Conservation (phyloP, 92 coral and sea anemone genomes). For the Zoanthus sociatus region DNA sequence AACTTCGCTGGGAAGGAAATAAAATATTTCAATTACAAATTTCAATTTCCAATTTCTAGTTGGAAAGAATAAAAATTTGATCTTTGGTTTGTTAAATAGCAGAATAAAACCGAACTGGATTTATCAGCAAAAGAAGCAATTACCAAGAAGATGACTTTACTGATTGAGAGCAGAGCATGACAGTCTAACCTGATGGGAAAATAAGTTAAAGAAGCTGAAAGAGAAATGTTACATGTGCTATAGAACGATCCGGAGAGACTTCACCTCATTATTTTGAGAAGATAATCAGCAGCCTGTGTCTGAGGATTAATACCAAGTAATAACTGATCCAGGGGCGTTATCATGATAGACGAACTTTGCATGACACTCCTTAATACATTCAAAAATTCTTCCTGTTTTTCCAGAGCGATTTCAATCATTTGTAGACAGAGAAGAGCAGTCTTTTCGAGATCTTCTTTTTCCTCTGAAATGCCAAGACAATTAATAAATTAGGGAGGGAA, state of each 20-base stretch:
- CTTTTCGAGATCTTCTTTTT: constrained; percentile 85
- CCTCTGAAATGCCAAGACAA: constrained; percentile 55
- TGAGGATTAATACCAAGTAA: constrained; percentile 87
- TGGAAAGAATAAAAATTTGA: too few relatives aligned
- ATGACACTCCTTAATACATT: constrained; percentile 72
- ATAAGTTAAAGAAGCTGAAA: too few relatives aligned
- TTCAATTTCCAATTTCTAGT: too few relatives aligned
- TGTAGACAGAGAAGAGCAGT: constrained; percentile 83
- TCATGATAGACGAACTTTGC: constrained; percentile 82
- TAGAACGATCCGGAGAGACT: background rate
- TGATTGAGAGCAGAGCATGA: too few relatives aligned
- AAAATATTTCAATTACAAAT: too few relatives aligned
- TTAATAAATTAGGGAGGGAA: background rate
- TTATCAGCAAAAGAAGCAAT: too few relatives aligned
- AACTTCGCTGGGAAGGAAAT: too few relatives aligned
- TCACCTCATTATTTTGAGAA: constrained; percentile 88
- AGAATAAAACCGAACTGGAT: too few relatives aligned
- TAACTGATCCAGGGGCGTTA: constrained; percentile 86
- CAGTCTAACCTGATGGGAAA: too few relatives aligned
- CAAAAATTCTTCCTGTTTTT: constrained; percentile 89
- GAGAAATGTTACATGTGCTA: too few relatives aligned
- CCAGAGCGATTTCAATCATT: constrained; percentile 89
- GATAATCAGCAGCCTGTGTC: constrained; percentile 79
- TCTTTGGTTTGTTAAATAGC: too few relatives aligned
- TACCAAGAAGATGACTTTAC: too few relatives aligned